Evolutionary conservation across 2,888 invertebrate species (phyloP), one percentile per base, ranked within the genome.

Genomic region (Meiosimyza platycephala): DNA sequence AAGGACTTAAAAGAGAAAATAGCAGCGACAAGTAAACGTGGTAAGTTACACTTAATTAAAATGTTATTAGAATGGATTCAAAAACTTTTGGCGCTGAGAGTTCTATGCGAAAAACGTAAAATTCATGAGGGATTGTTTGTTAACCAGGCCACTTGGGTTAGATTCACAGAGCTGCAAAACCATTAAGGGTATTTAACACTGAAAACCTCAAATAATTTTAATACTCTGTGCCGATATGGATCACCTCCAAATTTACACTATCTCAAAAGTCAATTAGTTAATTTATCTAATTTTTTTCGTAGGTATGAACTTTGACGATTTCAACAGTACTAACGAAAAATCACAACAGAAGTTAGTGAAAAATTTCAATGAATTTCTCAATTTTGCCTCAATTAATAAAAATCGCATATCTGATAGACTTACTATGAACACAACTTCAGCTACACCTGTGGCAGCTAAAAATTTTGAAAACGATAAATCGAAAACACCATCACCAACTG

Each of bases 321-420:
- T 76, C 6, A 78, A 73, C 12, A 71, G 64, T 4, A 77, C 75
- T 7, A 76, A 76, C 11, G 82, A 82, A 47, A 84, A 83, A 65
- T 84, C 85, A 1, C 87, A 83, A 50, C 88, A 89, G 51, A 87
- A 86, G 69, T 88, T 91, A 12, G 93, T 95, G 3, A 94, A 93
- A 86, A 95, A 95, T 85, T 89, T 95, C 52, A 95, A 95, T 81
- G 95, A 95, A 87, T 95, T 95, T 84, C 88, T 95, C 0, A 94
- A 92, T 81, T 93, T 95, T 81, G 91, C 94, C 1, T 89, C 92
- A 3, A 89, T 90, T 2, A 92, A 90, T 83, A 93, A 92, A 85
- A 90, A 86, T 80, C 90, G 89, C 77, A 87, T 89, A 57, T 88
- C 88, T 4, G 84, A 86, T 77, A 83, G 82, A 15, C 74, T 83